phyloP scores from a whole-genome alignment of 2,888 invertebrate genomes.

The Parnassius orleans region DNA sequence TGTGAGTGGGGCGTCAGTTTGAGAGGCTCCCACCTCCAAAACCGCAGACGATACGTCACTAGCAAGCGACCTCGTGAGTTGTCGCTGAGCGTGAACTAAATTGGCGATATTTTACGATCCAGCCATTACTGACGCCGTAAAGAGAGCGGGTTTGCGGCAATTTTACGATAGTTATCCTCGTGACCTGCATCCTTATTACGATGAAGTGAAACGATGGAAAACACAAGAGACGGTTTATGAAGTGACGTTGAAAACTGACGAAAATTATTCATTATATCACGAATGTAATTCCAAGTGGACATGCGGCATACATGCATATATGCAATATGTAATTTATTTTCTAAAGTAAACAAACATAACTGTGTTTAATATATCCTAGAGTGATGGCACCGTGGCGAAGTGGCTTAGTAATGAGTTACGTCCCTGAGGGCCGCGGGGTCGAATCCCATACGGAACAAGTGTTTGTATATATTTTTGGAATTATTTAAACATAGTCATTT shows the following conservation, averaged over 20 bases:
- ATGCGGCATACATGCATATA: too few species aligned
- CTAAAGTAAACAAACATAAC: too few species aligned
- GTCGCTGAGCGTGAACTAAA: constrained; percentile 69
- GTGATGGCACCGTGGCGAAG: too few species aligned
- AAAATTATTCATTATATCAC: background rate
- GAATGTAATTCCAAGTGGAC: too few species aligned
- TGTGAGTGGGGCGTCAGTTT: constrained; percentile 11
- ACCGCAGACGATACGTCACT: constrained; percentile 37
- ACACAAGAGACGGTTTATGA: constrained; percentile 31
- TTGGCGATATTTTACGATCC: constrained; percentile 75
- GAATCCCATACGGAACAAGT: too few species aligned
- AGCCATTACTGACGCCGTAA: constrained; percentile 67
- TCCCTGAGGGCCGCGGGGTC: too few species aligned
- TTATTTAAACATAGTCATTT: too few species aligned
- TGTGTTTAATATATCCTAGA: too few species aligned
- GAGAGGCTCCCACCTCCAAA: constrained; percentile 8
- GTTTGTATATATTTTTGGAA: too few species aligned
- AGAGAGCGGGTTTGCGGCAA: constrained; percentile 54
- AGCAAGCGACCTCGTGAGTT: constrained; percentile 34
- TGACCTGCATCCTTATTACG: constrained; percentile 66
- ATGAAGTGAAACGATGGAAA: constrained; percentile 38
- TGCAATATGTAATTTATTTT: too few species aligned
- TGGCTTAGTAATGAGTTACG: too few species aligned
- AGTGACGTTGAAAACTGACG: background rate
- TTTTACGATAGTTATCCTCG: constrained; percentile 66